phyloP scores from a whole-genome alignment of 2,113 vertebrate genomes.

The Scolopax mira region DNA sequence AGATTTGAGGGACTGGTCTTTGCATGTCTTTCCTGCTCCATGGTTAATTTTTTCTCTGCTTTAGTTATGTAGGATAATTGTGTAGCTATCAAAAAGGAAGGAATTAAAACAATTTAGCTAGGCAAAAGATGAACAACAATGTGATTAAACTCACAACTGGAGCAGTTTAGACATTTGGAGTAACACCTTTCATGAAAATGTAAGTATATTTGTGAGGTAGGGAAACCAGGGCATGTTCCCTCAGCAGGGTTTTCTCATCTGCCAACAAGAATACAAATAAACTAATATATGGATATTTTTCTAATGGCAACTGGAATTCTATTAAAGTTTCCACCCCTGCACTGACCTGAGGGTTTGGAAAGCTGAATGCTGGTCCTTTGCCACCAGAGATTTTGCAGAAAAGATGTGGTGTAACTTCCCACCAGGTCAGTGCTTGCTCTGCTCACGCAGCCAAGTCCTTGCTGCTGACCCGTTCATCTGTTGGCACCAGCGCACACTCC shows the following conservation, averaged over 20 bases:
- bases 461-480: not conserved
- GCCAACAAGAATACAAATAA: not conserved
- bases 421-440: not conserved
- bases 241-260: not conserved
- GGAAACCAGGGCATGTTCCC: not conserved
- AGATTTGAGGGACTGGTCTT: not conserved
- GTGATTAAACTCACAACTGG: not conserved
- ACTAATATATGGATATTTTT: not conserved
- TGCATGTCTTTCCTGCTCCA: not conserved
- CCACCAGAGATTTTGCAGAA: not conserved
- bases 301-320: not conserved
- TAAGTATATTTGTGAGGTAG: not conserved
- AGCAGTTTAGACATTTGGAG: not conserved
- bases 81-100: not conserved
- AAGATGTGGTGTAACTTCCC: not conserved
- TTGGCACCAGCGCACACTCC: rapidly evolving
- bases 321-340: not conserved
- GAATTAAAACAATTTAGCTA: not conserved
- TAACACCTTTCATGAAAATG: not conserved
- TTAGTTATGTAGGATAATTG: not conserved
- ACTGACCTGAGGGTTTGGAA: not conserved
- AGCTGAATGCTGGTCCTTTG: not conserved
- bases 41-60: not conserved
- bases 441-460: not conserved
- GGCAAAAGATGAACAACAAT: not conserved